A percentile compares a stretch with the other conserved stretches of the same genome.
Evolutionary conservation across 2,888 invertebrate genomes (phyloP).

Genomic region (Cosmorhoe ocellata): DNA sequence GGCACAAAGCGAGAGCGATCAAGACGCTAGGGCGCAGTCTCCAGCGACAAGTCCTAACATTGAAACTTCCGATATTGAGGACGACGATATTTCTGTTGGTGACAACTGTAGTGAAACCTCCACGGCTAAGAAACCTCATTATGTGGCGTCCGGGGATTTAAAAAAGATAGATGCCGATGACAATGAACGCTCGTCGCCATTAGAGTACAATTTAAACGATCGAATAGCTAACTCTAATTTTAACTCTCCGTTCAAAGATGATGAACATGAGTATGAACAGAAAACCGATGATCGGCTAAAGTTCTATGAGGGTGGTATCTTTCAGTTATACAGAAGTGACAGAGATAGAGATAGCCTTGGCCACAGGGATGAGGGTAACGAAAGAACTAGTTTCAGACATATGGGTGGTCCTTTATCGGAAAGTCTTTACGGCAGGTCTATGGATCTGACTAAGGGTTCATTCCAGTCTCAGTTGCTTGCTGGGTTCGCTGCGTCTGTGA

Average conservation of each 20-base stretch:
- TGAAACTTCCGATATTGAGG: slow-evolving; percentile 57
- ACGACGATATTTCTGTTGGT: slow-evolving; percentile 74
- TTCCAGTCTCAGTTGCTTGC: slow-evolving; percentile 73
- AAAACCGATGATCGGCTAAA: slow-evolving; percentile 62
- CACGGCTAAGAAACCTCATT: slow-evolving; percentile 36
- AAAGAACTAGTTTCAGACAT: slow-evolving; percentile 53
- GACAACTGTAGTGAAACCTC: slow-evolving; percentile 73
- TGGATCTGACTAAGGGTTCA: slow-evolving; percentile 70
- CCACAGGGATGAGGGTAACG: slow-evolving; percentile 54
- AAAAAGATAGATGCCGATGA: slow-evolving; percentile 52
- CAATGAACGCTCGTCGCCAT: slow-evolving; percentile 52
- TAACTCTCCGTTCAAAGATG: slow-evolving; percentile 69
- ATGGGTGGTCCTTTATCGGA: slow-evolving; percentile 58
- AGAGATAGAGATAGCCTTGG: slow-evolving; percentile 50
- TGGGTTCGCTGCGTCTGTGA: slow-evolving; percentile 70
- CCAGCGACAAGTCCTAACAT: slow-evolving; percentile 50
- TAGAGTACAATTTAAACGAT: slow-evolving; percentile 55
- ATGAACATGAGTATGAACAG: slow-evolving; percentile 62
- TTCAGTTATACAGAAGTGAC: slow-evolving; percentile 67
- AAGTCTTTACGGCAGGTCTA: slow-evolving; percentile 68
- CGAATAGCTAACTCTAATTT: slow-evolving; percentile 59
- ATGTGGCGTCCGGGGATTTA: slow-evolving; percentile 42
- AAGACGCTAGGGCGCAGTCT: slow-evolving; percentile 48
- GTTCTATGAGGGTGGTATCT: slow-evolving; percentile 67
- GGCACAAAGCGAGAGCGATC: slow-evolving; percentile 52